phyloP scores from a whole-genome alignment of 2,888 invertebrate species.

The Andrena fulva region DNA sequence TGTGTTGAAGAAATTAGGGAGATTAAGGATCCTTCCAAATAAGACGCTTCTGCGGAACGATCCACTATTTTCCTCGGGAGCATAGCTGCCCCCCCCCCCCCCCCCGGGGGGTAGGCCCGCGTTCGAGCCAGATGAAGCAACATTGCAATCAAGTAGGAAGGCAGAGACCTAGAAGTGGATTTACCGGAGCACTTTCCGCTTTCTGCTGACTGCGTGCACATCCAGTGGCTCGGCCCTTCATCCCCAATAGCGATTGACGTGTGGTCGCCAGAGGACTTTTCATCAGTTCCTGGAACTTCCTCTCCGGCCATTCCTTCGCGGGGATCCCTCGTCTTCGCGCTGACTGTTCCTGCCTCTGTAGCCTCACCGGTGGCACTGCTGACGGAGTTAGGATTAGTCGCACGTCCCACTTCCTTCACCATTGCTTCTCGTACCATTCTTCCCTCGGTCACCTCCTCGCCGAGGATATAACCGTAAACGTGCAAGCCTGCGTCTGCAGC shows the following conservation, averaged over 20 bases:
- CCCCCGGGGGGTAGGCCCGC: too few relatives aligned
- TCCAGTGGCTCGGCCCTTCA: slow-evolving; percentile 2
- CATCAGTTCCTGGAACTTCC: slow-evolving; percentile 18
- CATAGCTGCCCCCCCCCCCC: too few relatives aligned
- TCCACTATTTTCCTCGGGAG: too few relatives aligned
- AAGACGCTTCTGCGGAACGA: too few relatives aligned
- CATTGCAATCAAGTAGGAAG: background rate
- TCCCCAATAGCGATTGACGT: slow-evolving; percentile 7
- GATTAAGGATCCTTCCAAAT: too few relatives aligned
- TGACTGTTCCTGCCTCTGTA: background rate
- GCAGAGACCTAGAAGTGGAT: background rate
- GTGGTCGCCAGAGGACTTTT: slow-evolving; percentile 21
- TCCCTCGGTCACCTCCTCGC: background rate
- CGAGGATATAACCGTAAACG: background rate
- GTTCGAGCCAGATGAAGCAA: background rate
- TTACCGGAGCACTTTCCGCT: background rate
- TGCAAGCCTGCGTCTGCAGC: background rate
- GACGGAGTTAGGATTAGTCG: background rate
- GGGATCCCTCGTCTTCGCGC: background rate
- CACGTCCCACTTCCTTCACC: background rate
- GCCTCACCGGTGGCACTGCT: background rate
- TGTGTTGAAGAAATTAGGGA: too few relatives aligned
- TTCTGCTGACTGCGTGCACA: slow-evolving; percentile 18
- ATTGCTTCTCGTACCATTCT: background rate
- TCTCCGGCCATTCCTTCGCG: background rate